phyloP scores from a whole-genome alignment of 2,888 invertebrate species.

The Eupeodes luniger region DNA sequence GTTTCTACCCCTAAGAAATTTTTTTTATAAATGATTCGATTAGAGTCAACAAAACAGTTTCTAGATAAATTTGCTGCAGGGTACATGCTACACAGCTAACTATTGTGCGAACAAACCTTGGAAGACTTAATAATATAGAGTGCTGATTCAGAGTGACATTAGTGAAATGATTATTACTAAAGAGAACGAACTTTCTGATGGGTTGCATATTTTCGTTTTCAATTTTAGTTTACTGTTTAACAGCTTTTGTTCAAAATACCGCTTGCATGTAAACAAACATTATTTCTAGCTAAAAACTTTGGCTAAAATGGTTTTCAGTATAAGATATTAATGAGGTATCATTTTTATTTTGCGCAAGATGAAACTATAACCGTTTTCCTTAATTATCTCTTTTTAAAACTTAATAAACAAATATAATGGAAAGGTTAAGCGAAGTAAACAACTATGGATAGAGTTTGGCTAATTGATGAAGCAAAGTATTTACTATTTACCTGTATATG shows the following conservation, averaged over 20 bases:
- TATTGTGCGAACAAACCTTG: background rate
- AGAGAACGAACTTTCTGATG: background rate
- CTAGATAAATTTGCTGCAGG: slow-evolving; percentile 38
- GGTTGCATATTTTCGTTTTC: background rate
- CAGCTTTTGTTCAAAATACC: background rate
- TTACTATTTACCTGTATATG: slow-evolving; percentile 91
- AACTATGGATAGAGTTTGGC: no score
- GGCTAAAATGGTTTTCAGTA: background rate
- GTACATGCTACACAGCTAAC: background rate
- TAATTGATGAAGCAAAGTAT: background rate
- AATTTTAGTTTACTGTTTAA: background rate
- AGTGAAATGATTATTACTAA: slow-evolving; percentile 6
- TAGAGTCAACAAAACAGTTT: slow-evolving; percentile 64
- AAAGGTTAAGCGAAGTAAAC: no score
- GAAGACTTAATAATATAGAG: background rate
- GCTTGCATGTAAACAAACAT: background rate
- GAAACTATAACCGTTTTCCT: no score
- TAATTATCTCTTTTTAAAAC: no score
- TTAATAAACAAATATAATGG: no score
- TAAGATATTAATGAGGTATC: no score
- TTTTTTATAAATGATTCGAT: slow-evolving; percentile 59
- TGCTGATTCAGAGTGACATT: slow-evolving; percentile 1
- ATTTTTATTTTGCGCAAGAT: no score
- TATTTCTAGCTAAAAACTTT: background rate
- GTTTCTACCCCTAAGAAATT: slow-evolving; percentile 15